Base-by-base conservation (phyloP, 2,113 vertebrate species). In the Nematolebias whitei region DNA sequence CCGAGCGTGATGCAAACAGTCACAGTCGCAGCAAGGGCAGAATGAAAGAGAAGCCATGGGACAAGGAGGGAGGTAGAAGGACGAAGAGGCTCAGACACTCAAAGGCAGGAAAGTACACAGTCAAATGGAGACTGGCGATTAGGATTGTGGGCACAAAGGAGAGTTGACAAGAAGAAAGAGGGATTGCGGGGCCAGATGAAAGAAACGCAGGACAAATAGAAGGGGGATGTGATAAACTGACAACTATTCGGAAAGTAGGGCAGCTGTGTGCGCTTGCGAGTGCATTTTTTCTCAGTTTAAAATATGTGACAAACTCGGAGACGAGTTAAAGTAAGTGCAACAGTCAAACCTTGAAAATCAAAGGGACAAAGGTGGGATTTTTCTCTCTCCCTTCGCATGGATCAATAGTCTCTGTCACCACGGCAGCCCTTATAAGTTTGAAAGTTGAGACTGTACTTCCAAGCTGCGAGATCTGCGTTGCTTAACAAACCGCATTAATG, bases 401-500 rank as follows among this genome's bases (percentile, higher is more conserved):
- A 92, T 92, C 92, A 85, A 90, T 91, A 88, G 77, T 79, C 85
- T 86, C 86, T 91, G 90, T 92, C 92, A 92, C 88, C 77, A 41
- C 68, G 22, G 74, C 77, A 80, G 83, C 82, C 83, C 82, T 63
- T 35, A 35, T 35, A 77, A 82, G 74, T 89, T 89, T 90, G 87
- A 90, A 90, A 91, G 82, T 72, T 62, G 57, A 78, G 90, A 91
- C 89, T 90, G 86, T 88, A 90, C 88, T 90, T 87, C 87, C 90
- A 87, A 88, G 89, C 87, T 82, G 78, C 29, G 32, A 71, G 85
- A 92, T 90, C 92, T 87, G 59, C 63, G 86, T 91, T 90, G 89
- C 91, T 91, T 92, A 91, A 89, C 89, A 80, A 89, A 87, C 82
- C 76, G 88, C 88, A 92, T 93, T 92, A 92, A 92, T 88, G 90